These are phyloP conservation scores for Zygaena filipendulae DNA, from an alignment of 2,888 invertebrate species.

Conservation along the genomic window DNA sequence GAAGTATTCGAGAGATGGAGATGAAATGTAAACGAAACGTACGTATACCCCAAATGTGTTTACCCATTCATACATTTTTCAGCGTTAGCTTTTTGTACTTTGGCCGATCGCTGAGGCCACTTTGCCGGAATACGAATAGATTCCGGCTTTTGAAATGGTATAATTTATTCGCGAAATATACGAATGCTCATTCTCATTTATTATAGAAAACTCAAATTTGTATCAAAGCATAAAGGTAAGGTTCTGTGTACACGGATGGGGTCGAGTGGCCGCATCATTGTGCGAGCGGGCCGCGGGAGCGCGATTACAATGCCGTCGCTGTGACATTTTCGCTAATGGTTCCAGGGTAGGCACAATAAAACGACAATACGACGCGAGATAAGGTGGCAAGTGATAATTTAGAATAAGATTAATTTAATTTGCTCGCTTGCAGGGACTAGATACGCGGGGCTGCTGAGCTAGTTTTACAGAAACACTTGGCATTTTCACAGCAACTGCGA, in stretches of 20 bases:
- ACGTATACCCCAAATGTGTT: constrained; percentile 37
- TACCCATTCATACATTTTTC: constrained; percentile 38
- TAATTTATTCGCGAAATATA: constrained; percentile 23
- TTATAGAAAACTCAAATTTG: constrained; percentile 60
- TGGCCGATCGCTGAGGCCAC: constrained; percentile 17
- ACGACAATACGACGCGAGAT: constrained; percentile 65
- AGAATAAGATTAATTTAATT: constrained; percentile 62
- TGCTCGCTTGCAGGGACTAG: constrained; percentile 21
- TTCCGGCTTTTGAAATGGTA: constrained; percentile 23
- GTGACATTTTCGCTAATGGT: constrained; percentile 69
- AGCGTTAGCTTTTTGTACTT: constrained; percentile 24
- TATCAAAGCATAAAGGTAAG: constrained; percentile 58
- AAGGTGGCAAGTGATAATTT: constrained; percentile 67
- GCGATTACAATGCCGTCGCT: constrained; percentile 60
- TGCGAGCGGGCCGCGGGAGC: constrained; percentile 50
- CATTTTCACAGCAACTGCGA: no score
- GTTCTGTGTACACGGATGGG: constrained; percentile 41
- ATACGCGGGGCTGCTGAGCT: constrained; percentile 19
- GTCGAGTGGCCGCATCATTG: constrained; percentile 60
- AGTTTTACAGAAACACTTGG: no score
- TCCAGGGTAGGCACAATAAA: constrained; percentile 66
- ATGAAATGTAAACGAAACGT: constrained; percentile 36
- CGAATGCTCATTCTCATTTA: constrained; percentile 39
- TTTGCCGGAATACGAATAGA: constrained; percentile 26
- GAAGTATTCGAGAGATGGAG: constrained; percentile 38